Conservation (phyloP, 2,797 vertebrate genomes). For the Smutsia temminckii region DNA sequence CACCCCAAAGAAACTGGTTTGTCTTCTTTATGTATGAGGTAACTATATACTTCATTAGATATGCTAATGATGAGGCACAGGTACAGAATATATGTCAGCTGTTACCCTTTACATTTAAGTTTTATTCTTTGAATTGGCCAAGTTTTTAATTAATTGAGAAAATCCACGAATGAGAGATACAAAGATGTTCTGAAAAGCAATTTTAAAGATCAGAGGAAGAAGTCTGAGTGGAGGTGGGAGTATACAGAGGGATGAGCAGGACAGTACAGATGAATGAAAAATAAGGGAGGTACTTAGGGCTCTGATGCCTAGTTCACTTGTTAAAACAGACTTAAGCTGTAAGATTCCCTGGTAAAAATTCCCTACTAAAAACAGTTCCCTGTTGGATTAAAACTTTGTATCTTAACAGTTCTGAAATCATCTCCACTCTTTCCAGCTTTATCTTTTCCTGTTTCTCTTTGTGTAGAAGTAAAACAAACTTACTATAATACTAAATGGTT, state of each 20-base stretch:
- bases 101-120: background rate
- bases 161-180: background rate
- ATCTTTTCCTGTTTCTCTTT: constrained; percentile 29
- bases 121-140: background rate
- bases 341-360: constrained; percentile 42
- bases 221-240: background rate
- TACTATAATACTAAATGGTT: constrained; percentile 74
- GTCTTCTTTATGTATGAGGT: background rate
- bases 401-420: constrained; percentile 77
- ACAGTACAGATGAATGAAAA: background rate
- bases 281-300: background rate
- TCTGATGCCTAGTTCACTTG: constrained; percentile 38
- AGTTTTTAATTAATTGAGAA: constrained; percentile 31
- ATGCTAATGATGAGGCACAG: constrained; percentile 17
- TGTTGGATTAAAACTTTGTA: constrained; percentile 65
- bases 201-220: constrained; percentile 45
- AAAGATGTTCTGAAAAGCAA: constrained; percentile 5
- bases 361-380: constrained; percentile 55
- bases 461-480: constrained; percentile 41
- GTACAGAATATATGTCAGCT: constrained; percentile 23
- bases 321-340: constrained; percentile 26
- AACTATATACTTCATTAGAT: background rate
- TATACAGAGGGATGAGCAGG: background rate
- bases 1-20: constrained; percentile 11
- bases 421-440: constrained; percentile 55